Evolutionary conservation across 2,113 vertebrate genomes (phyloP).

Genomic region (pig (Sus scrofa)): T2T-Sscrofa CM000812.6:201875501-201876000

Average conservation of each 20-base stretch:
- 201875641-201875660: constrained; percentile 1
- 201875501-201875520: constrained; percentile 12
- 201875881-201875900: constrained; percentile 86
- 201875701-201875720: constrained; percentile 63
- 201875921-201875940: constrained; percentile 78
- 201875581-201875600: constrained; percentile 47
- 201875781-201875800: constrained; percentile 71
- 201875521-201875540: constrained; percentile 34
- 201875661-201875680: constrained; percentile 59
- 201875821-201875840: constrained; percentile 82
- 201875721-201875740: constrained; percentile 34
- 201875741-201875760: constrained; percentile 59
- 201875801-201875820: constrained; percentile 84
- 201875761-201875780: constrained; percentile 57
- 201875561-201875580: constrained; percentile 18
- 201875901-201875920: constrained; percentile 84
- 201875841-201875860: constrained; percentile 85
- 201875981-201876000: not conserved
- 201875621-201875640: constrained; percentile 54
- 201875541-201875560: not conserved
- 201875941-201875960: constrained; percentile 76
- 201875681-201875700: constrained; percentile 69
- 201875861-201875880: constrained; percentile 84
- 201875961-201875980: not conserved
- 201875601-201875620: constrained; percentile 27